Evolutionary conservation across 1,140 invertebrate species (phyloP).

Genomic region (Cardiocondyla obscurior): DNA sequence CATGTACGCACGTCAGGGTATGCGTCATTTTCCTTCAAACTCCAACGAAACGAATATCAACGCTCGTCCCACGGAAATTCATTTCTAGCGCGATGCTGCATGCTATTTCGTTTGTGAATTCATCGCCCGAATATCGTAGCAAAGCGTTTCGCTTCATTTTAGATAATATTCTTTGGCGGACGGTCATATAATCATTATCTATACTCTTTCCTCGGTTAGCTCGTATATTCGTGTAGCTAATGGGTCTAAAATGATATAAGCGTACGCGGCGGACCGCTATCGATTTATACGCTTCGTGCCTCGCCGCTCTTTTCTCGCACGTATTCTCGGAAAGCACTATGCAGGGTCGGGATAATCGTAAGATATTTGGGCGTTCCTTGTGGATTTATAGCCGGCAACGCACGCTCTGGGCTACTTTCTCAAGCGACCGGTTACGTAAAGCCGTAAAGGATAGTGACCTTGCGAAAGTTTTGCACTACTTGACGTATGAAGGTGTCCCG

Average conservation of each 20-base stretch:
- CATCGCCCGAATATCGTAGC: background rate
- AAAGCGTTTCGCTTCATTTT: background rate
- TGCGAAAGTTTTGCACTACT: constrained; percentile 40
- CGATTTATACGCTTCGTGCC: constrained; percentile 17
- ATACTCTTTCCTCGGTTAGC: background rate
- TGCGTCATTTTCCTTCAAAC: too few relatives aligned
- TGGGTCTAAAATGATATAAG: background rate
- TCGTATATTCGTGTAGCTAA: constrained; percentile 12
- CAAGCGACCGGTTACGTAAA: constrained; percentile 53
- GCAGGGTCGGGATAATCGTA: constrained; percentile 6
- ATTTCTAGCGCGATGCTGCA: too few relatives aligned
- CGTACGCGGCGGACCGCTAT: constrained; percentile 3
- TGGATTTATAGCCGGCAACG: constrained; percentile 42
- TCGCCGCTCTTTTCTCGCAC: background rate
- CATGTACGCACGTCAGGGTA: background rate
- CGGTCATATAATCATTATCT: background rate
- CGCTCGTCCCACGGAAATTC: too few relatives aligned
- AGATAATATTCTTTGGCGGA: background rate
- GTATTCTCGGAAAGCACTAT: background rate
- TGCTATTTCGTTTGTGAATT: too few relatives aligned
- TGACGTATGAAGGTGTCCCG: background rate
- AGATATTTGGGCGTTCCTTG: constrained; percentile 24
- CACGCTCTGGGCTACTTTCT: constrained; percentile 63
- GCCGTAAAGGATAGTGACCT: constrained; percentile 46
- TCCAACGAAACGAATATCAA: too few relatives aligned